Percentiles rank a stretch among this genome's conserved stretches.
Evolutionary conservation across 2,113 vertebrate species (phyloP).

Genomic region (Prinia subflava): DNA sequence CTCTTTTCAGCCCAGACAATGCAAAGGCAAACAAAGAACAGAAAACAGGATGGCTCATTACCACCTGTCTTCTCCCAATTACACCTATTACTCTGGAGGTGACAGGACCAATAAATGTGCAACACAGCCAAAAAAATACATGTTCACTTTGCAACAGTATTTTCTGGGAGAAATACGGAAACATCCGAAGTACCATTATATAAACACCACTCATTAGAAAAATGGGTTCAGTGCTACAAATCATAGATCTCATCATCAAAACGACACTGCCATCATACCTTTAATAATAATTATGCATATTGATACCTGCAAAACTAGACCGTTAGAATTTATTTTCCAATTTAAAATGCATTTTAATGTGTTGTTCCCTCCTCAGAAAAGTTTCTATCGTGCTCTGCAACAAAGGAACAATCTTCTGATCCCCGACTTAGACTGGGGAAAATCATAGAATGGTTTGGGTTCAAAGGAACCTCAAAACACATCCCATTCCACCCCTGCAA

Average conservation of each 20-base stretch:
- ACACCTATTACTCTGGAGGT: background rate
- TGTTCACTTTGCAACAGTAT: background rate
- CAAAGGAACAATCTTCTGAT: background rate
- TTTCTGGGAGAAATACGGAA: background rate
- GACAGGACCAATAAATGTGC: background rate
- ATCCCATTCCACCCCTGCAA: accelerated
- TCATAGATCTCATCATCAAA: background rate
- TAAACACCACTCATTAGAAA: background rate
- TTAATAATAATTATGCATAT: background rate
- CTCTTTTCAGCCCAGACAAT: background rate
- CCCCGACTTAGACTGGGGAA: background rate
- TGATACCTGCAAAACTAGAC: background rate
- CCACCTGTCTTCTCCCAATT: background rate
- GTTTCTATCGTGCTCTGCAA: background rate
- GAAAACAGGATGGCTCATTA: background rate
- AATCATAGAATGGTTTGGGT: background rate
- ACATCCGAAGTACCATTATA: background rate
- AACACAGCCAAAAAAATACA: background rate
- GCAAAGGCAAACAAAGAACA: background rate
- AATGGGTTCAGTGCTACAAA: background rate
- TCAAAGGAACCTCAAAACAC: background rate
- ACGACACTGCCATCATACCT: background rate
- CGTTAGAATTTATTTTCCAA: background rate
- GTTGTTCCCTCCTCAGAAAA: background rate
- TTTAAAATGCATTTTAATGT: background rate